Evolutionary conservation across 2,888 invertebrate genomes (phyloP), one percentile per base, ranked within the genome.

Genomic region (Cephus pulcher): DNA sequence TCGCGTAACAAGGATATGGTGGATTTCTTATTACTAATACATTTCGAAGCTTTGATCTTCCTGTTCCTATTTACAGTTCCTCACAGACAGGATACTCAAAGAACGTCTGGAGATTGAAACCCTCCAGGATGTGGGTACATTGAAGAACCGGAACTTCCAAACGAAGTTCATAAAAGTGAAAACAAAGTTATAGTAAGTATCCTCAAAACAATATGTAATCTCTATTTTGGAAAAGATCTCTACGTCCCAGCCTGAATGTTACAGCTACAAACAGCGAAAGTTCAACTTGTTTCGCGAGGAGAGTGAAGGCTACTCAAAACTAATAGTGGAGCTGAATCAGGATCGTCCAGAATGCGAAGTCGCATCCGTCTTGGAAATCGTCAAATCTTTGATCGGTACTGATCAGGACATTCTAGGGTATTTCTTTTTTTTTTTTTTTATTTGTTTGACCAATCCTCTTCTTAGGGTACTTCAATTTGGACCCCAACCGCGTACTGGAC

Each of bases 201-300:
- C 71, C 71, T 32, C 32, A 32, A 32, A 12, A 71, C 15, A 33
- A 34, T 32, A 33, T 71, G 12, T 1, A 35, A 37, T 78, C 34
- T 34, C 23, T 0, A 33, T 34, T 30, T 34, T 70, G 33, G 30
- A 56, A 40, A 34, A 75, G 68, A 69, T 56, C 34, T 78, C 77
- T 73, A 30, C 82, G 73, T 79, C 12, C 74, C 40, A 3, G 79
- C 77, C 56, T 82, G 82, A 80, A 83, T 81, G 80, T 94, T 95
- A 81, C 92, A 99, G 99, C 92, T 99, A 99, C 92, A 99, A 99
- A 92, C 99, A 99, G 92, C 96, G 98, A 87, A 99, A 99, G 90
- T 99, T 99, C 92, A 99, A 99, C 93, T 94, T 99, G 87, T 96
- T 99, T 90, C 95, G 99, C 77, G 99, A 99, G 93, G 99, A 99